Base-by-base conservation (phyloP, 1,140 invertebrate genomes). In the Cecropterus lyciades region DNA sequence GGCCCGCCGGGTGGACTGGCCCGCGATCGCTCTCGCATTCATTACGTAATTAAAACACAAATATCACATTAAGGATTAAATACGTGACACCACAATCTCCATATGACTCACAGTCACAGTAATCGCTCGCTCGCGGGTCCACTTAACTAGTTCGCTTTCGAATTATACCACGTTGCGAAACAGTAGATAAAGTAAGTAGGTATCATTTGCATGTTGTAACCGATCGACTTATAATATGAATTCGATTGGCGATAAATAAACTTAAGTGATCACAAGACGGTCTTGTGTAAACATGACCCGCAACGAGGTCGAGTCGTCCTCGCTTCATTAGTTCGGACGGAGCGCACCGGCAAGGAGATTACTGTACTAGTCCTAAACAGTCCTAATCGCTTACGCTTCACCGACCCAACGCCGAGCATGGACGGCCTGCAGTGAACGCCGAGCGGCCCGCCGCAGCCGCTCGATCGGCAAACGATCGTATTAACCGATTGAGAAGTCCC, bases 21-120 rank as follows among this genome's bases (percentile, higher is more conserved):
- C 10, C 13, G n/a, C 51, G 13, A 52, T 16, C 27, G 27, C 14
- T 33, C 49, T 10, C 7, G 20, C 17, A 33, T 51, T 52, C 24
- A 27, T 52, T 30, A 9, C 49, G 49, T 52, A 30, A 52, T 52
- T 37, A 52, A 52, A 14, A 52, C 27, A 13, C 27, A n/a, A 52
- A 52, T 52, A 52, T 52, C 49, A 33, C 24, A 52, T 52, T 51
- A 30, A 13, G n/a, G 48, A 30, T 24, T 51, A 24, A 10, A 48
- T 24, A 27, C 20, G 11, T 33, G 30, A n/a, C n/a, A n/a, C 30
- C 30, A 51, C 20, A 51, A 27, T 27, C 20, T 51, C 17, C 20
- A 51, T 20, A 24, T 27, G 30, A 33, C 30, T 33, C 30, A 33
- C 9, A 33, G 0, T 33, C 30, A 10, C 9, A 33, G 6, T 33